phyloP scores from a whole-genome alignment of 2,113 vertebrate species.

The Oenanthe melanoleuca region DNA sequence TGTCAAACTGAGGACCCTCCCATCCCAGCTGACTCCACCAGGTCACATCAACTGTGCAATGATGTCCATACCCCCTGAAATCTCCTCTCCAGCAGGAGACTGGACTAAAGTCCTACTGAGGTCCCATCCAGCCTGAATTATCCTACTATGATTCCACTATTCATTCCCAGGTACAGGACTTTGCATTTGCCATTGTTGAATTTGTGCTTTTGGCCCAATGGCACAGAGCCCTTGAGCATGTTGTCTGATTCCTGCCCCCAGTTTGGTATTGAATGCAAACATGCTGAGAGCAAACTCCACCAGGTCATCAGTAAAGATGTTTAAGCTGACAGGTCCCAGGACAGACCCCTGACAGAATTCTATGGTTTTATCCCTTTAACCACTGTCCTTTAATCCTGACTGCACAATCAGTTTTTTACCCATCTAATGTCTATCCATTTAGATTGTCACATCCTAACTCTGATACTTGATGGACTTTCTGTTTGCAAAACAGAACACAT shows the following conservation, averaged over 20 bases:
- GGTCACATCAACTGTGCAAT: neutral
- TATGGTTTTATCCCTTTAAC: neutral
- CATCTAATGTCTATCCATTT: neutral
- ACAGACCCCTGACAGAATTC: neutral
- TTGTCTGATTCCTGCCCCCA: neutral
- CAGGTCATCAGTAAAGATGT: neutral
- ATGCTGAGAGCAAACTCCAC: neutral
- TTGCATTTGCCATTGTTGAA: neutral
- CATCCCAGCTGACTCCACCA: neutral
- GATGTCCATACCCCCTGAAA: rapidly evolving
- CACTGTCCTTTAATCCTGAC: neutral
- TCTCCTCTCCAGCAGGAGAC: neutral
- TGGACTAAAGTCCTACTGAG: neutral
- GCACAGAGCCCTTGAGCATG: rapidly evolving
- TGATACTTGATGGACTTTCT: neutral
- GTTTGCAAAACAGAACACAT: neutral
- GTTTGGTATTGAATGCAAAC: neutral
- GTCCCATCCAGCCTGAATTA: neutral
- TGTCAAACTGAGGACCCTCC: neutral
- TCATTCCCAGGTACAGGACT: neutral
- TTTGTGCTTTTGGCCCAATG: neutral
- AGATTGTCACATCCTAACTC: neutral
- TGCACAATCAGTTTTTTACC: neutral
- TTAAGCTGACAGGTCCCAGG: neutral
- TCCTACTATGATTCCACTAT: neutral